Conservation (phyloP, 2,113 vertebrate genomes). For the Crypturellus undulatus region DNA sequence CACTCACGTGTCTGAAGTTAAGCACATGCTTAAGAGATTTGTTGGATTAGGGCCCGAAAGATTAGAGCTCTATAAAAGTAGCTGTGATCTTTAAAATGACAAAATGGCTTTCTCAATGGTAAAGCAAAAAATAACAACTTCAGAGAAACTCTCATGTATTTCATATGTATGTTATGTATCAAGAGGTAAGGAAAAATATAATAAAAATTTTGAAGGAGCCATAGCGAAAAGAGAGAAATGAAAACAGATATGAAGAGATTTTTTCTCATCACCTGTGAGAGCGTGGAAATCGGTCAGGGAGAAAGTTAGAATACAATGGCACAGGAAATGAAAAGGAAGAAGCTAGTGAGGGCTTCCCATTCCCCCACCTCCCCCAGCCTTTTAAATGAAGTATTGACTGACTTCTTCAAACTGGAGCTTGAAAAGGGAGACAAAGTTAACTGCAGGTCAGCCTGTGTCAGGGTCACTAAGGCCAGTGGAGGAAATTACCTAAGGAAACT, state of each 20-base stretch:
- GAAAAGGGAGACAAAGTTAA: conserved; percentile 55
- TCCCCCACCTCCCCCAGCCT: neutral
- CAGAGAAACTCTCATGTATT: conserved; percentile 21
- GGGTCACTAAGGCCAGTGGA: conserved; percentile 43
- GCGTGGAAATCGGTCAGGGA: conserved; percentile 8
- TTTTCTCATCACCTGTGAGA: conserved; percentile 9
- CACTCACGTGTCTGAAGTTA: conserved; percentile 65
- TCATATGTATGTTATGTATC: neutral
- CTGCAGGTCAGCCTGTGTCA: conserved; percentile 47
- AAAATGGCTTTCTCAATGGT: conserved; percentile 35
- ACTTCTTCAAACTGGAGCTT: conserved; percentile 44
- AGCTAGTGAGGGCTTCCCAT: neutral
- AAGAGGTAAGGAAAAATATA: neutral
- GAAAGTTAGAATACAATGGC: conserved; percentile 10
- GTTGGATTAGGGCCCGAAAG: conserved; percentile 56
- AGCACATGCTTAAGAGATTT: conserved; percentile 67
- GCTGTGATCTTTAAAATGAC: conserved; percentile 37
- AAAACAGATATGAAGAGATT: neutral
- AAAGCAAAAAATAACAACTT: conserved; percentile 30
- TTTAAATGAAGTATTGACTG: conserved; percentile 60
- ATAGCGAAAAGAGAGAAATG: neutral
- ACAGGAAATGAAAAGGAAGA: conserved; percentile 60
- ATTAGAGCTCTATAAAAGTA: conserved; percentile 43
- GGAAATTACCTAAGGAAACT: conserved; percentile 76
- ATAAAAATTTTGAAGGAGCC: neutral